A percentile compares a stretch with the other conserved stretches of the same genome.
These are phyloP conservation scores for Synergus umbraculus DNA, from an alignment of 2,888 invertebrate species.

Conservation along the genomic window DNA sequence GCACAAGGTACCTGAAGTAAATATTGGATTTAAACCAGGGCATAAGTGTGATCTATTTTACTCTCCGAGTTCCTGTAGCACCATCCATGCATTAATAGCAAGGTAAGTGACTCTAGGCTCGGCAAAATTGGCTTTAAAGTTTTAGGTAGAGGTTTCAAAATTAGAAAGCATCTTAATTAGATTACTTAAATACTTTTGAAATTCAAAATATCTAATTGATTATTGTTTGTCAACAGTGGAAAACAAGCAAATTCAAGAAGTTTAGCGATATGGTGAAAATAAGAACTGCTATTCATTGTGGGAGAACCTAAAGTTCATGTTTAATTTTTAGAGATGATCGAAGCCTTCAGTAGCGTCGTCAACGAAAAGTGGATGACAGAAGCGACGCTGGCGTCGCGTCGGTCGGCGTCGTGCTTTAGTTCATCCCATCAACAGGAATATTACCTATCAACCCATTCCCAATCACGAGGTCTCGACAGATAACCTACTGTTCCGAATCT, in stretches of 20 bases:
- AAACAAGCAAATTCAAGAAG: no score
- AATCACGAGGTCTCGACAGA: slow-evolving; percentile 70
- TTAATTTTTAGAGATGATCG: neutral
- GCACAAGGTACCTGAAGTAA: slow-evolving; percentile 63
- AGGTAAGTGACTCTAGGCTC: slow-evolving; percentile 67
- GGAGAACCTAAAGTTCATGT: no score
- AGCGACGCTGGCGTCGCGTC: slow-evolving; percentile 47
- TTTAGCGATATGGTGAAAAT: no score
- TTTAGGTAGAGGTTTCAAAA: no score
- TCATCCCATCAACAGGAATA: neutral
- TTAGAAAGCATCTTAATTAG: no score
- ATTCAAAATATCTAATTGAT: no score
- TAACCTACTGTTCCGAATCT: slow-evolving; percentile 61
- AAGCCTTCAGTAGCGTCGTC: neutral
- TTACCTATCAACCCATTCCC: slow-evolving; percentile 46
- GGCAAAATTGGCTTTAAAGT: slow-evolving; percentile 3
- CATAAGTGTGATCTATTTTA: slow-evolving; percentile 66
- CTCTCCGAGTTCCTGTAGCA: slow-evolving; percentile 71
- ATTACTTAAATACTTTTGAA: no score
- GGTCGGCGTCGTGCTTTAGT: neutral
- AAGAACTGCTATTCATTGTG: no score
- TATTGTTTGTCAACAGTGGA: no score
- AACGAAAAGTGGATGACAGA: slow-evolving; percentile 36
- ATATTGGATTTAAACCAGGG: slow-evolving; percentile 66
- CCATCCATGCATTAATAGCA: slow-evolving; percentile 58